These are phyloP conservation scores for Eurytoma californica DNA, from an alignment of 2,888 invertebrate genomes.

Conservation along the genomic window DNA sequence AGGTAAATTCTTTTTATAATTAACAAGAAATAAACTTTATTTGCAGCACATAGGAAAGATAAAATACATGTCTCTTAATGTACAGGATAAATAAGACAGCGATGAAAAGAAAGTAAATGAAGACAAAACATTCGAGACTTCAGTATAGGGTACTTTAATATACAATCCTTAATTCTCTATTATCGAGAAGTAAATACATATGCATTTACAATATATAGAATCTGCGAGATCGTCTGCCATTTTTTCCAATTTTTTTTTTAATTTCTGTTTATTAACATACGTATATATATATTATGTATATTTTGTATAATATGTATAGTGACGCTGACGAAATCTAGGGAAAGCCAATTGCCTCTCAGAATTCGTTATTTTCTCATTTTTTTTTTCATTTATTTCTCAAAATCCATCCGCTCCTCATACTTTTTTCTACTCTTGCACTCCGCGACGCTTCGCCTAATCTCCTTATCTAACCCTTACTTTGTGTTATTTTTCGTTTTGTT, in stretches of 20 bases:
- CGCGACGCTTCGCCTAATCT: slow-evolving; percentile 15
- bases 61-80: slow-evolving; percentile 51
- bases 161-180: slow-evolving; percentile 64
- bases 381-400: slow-evolving; percentile 4
- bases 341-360: slow-evolving; percentile 54
- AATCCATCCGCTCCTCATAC: not conserved
- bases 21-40: slow-evolving; percentile 55
- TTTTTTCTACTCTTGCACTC: slow-evolving; percentile 3
- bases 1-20: slow-evolving; percentile 14
- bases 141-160: slow-evolving; percentile 62
- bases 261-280: slow-evolving; percentile 45
- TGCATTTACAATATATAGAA: slow-evolving; percentile 59
- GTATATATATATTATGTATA: slow-evolving; percentile 45
- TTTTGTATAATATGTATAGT: slow-evolving; percentile 53
- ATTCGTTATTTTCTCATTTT: slow-evolving; percentile 17
- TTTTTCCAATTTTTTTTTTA: slow-evolving; percentile 24
- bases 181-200: slow-evolving; percentile 65
- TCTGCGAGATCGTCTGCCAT: slow-evolving; percentile 53
- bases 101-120: slow-evolving; percentile 29
- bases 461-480: slow-evolving; percentile 39
- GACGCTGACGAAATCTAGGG: slow-evolving; percentile 54
- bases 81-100: slow-evolving; percentile 41
- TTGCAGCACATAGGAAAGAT: slow-evolving; percentile 54
- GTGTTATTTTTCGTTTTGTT: slow-evolving; percentile 35
- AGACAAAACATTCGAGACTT: slow-evolving; percentile 56